Percentiles rank a stretch among this genome's conserved stretches.
Evolutionary conservation across 1,140 invertebrate species (phyloP).

Genomic region (Brachionus koreanus): DNA sequence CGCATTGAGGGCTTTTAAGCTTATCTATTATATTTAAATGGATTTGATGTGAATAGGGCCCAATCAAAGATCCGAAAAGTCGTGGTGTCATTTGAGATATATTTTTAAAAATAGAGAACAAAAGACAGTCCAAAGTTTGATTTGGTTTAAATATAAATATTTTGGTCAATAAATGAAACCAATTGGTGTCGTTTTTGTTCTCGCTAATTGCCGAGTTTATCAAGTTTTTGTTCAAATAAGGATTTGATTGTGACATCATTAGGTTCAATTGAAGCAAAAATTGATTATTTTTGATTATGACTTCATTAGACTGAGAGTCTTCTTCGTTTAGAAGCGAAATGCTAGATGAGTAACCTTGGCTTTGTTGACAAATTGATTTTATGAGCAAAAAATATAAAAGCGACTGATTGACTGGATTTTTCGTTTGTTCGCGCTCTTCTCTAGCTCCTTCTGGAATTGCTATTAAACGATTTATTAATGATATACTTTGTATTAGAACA

Average conservation of each 20-base stretch:
- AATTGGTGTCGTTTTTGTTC: constrained; percentile 18
- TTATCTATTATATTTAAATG: neutral
- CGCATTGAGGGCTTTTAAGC: neutral
- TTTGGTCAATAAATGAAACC: constrained; percentile 33
- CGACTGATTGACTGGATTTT: neutral
- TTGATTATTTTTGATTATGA: constrained; percentile 20
- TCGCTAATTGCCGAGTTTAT: neutral
- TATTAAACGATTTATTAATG: constrained; percentile 21
- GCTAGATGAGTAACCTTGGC: neutral
- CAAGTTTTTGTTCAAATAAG: constrained; percentile 23
- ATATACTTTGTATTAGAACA: constrained; percentile 23
- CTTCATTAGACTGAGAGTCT: neutral
- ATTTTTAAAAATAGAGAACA: constrained; percentile 28
- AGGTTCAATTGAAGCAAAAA: constrained; percentile 38
- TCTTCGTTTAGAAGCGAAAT: neutral
- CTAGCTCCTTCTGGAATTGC: neutral
- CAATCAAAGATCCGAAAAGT: constrained; percentile 25
- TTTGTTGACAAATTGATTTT: constrained; percentile 29
- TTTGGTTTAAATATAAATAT: constrained; percentile 23
- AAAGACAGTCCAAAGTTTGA: neutral
- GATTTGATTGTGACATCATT: neutral
- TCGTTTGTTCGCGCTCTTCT: neutral
- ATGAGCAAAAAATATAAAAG: constrained; percentile 1
- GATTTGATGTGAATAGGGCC: neutral
- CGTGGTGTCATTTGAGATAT: constrained; percentile 29